These are phyloP conservation scores for Ranitomeya imitator DNA, from an alignment of 2,113 vertebrate species.

Conservation along the genomic window DNA sequence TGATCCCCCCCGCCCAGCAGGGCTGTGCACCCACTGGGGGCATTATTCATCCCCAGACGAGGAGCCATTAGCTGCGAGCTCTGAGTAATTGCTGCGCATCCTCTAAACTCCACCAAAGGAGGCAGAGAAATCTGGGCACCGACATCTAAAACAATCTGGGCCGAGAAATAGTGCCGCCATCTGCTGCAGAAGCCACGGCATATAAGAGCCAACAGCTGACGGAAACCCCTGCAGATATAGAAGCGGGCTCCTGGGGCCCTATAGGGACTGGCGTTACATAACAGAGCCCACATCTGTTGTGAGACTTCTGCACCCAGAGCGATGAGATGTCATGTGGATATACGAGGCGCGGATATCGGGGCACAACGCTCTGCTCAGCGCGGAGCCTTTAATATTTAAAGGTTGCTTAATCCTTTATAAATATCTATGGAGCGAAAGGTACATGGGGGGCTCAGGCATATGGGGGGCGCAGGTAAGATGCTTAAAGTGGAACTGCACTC, in stretches of 20 bases:
- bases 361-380: too few relatives aligned
- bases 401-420: not conserved
- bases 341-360: not conserved
- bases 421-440: not conserved
- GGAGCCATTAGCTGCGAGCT: not conserved
- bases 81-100: not conserved
- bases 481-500: not conserved
- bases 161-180: not conserved
- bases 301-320: not conserved
- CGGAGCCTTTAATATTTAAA: not conserved
- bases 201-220: not conserved
- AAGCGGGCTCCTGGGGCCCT: not conserved
- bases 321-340: too few relatives aligned
- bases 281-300: conserved; percentile 32
- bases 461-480: not conserved
- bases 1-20: not conserved
- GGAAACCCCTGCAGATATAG: not conserved
- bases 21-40: not conserved
- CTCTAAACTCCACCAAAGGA: not conserved
- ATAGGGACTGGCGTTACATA: not conserved
- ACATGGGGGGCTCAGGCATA: not conserved
- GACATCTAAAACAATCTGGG: not conserved
- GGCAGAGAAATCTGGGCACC: not conserved
- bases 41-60: not conserved
- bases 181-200: not conserved